Conservation (phyloP, 2,888 invertebrate genomes). For the Tenthredo amoena region DNA sequence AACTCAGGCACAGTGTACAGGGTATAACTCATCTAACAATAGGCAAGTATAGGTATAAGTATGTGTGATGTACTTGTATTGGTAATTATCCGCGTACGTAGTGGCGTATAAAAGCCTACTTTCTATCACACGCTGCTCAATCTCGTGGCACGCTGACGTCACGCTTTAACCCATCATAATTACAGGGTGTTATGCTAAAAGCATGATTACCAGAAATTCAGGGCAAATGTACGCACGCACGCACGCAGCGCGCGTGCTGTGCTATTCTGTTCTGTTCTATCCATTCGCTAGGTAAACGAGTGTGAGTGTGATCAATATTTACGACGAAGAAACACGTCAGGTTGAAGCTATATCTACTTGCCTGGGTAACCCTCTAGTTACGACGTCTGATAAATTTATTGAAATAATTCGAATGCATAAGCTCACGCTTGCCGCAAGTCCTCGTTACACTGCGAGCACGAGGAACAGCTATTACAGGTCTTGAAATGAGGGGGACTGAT, state of each 20-base stretch:
- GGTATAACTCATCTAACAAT: slow-evolving; percentile 31
- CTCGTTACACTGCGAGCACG: not conserved
- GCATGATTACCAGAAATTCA: slow-evolving; percentile 61
- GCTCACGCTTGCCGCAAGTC: not conserved
- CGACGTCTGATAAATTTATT: slow-evolving; percentile 24
- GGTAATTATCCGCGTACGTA: slow-evolving; percentile 26
- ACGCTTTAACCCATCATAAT: slow-evolving; percentile 56
- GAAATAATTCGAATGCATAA: slow-evolving; percentile 16
- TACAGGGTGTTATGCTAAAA: slow-evolving; percentile 56
- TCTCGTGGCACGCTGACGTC: slow-evolving; percentile 48
- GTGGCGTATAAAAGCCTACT: slow-evolving; percentile 32
- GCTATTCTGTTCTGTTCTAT: not conserved
- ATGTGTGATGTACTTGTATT: slow-evolving; percentile 41
- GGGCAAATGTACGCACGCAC: slow-evolving; percentile 19
- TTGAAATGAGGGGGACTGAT: not conserved
- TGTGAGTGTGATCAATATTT: slow-evolving; percentile 36
- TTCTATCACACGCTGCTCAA: slow-evolving; percentile 35
- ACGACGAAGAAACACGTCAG: slow-evolving; percentile 44
- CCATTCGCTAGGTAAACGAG: not conserved
- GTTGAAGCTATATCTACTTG: slow-evolving; percentile 2
- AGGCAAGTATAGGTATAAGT: slow-evolving; percentile 35
- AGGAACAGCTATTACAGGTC: not conserved
- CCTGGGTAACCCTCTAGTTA: not conserved
- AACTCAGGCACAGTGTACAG: not conserved
- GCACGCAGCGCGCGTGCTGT: slow-evolving; percentile 24